phyloP scores from a whole-genome alignment of 2,797 vertebrate genomes.

The Hoplostethus mediterraneus region DNA sequence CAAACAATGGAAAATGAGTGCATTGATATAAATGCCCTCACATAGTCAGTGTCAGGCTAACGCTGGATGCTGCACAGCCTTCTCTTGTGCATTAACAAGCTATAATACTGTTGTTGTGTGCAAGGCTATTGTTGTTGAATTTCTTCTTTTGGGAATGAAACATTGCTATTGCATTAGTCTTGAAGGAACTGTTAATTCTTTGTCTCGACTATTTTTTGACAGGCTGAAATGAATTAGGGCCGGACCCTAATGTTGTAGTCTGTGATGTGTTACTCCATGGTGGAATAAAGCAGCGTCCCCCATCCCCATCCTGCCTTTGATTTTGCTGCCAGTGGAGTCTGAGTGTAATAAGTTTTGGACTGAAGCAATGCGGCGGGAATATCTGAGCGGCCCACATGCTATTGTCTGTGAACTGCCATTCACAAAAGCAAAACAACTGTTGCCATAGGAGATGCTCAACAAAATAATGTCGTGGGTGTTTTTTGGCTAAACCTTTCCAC shows the following conservation, averaged over 20 bases:
- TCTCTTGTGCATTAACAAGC: slow-evolving; percentile 43
- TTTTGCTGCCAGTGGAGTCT: slow-evolving; percentile 71
- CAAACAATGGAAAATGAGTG: slow-evolving; percentile 56
- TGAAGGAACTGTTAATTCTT: slow-evolving; percentile 37
- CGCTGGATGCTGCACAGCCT: slow-evolving; percentile 26
- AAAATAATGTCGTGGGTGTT: slow-evolving; percentile 67
- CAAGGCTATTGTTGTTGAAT: slow-evolving; percentile 24
- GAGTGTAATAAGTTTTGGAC: slow-evolving; percentile 76
- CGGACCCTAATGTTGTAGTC: slow-evolving; percentile 47
- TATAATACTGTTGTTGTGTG: background rate
- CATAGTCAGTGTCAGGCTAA: slow-evolving; percentile 23
- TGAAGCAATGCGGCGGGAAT: slow-evolving; percentile 55
- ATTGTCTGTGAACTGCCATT: slow-evolving; percentile 73
- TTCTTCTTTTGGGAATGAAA: slow-evolving; percentile 22
- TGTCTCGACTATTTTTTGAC: slow-evolving; percentile 45
- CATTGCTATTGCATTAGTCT: slow-evolving; percentile 18
- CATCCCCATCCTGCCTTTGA: slow-evolving; percentile 68
- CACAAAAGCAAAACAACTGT: slow-evolving; percentile 77
- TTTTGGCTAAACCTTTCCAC: slow-evolving; percentile 56
- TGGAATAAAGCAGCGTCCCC: slow-evolving; percentile 55
- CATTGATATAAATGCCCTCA: slow-evolving; percentile 51
- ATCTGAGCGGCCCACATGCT: slow-evolving; percentile 62
- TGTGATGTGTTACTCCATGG: slow-evolving; percentile 63
- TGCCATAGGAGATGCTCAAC: slow-evolving; percentile 71
- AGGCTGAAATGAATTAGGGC: slow-evolving; percentile 63